Conservation (phyloP, 2,113 vertebrate species). For the Chaetops frenatus region DNA sequence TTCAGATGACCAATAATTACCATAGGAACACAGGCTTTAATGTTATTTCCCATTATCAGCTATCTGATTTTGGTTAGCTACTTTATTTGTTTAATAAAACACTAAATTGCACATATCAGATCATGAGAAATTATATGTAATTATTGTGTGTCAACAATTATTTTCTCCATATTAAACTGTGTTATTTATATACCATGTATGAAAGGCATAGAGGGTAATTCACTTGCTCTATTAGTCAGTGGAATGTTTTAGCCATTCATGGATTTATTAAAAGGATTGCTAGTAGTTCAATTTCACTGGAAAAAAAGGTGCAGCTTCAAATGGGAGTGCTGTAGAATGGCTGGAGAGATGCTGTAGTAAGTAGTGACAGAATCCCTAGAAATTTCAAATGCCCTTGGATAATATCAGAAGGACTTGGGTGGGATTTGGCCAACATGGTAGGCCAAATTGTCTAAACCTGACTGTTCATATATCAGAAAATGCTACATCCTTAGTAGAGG, state of each 20-base stretch:
- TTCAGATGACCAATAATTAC: slow-evolving; percentile 63
- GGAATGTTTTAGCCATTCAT: neutral
- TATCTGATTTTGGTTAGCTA: slow-evolving; percentile 60
- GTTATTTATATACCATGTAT: neutral
- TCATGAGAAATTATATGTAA: slow-evolving; percentile 40
- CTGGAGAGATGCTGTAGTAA: neutral
- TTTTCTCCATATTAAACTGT: neutral
- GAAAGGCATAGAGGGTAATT: neutral
- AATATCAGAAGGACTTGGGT: neutral
- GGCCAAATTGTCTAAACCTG: neutral
- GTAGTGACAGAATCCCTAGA: neutral
- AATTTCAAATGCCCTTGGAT: neutral
- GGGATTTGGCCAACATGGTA: neutral
- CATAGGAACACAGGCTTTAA: slow-evolving; percentile 53
- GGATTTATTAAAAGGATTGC: neutral
- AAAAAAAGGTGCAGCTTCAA: neutral
- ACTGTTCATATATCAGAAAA: neutral
- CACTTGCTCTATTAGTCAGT: neutral
- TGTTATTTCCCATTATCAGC: slow-evolving; percentile 65
- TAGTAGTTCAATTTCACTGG: neutral
- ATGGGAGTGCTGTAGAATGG: neutral
- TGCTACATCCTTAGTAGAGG: neutral
- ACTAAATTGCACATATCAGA: slow-evolving; percentile 56
- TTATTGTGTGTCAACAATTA: neutral
- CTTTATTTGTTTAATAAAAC: slow-evolving; percentile 74